phyloP scores from a whole-genome alignment of 2,113 vertebrate genomes.

The Beaufortia kweichowensis region DNA sequence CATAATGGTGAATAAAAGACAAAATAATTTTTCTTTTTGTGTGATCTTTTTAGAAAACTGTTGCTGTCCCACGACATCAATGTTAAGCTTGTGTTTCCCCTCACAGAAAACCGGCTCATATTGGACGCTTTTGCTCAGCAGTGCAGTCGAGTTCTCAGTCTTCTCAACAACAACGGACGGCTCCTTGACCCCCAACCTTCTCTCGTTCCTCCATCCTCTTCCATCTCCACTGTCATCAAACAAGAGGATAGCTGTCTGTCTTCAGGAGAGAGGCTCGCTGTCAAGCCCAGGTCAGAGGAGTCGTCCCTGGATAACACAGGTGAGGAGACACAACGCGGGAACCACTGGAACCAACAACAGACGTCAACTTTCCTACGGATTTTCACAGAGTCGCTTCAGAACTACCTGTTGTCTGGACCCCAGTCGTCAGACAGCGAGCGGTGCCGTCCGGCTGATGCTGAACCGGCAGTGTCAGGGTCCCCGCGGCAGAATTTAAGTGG shows the following conservation, averaged over 20 bases:
- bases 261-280: constrained; percentile 72
- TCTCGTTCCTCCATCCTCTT: constrained; percentile 75
- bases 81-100: constrained; percentile 20
- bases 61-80: too few relatives aligned
- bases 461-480: constrained; percentile 81
- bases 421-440: constrained; percentile 79
- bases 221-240: constrained; percentile 86
- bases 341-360: constrained; percentile 88
- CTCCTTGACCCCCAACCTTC: constrained; percentile 83
- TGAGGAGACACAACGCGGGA: constrained; percentile 77
- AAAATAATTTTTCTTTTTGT: too few relatives aligned
- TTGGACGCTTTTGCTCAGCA: constrained; percentile 97
- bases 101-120: constrained; percentile 91
- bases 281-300: constrained; percentile 77
- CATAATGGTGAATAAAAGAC: too few relatives aligned
- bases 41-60: too few relatives aligned
- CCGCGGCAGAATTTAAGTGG: constrained; percentile 86
- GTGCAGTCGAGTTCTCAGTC: constrained; percentile 94
- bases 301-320: constrained; percentile 79
- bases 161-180: constrained; percentile 92
- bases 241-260: constrained; percentile 79
- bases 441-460: constrained; percentile 78
- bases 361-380: constrained; percentile 92
- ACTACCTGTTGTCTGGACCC: constrained; percentile 82
- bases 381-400: constrained; percentile 97